These are phyloP conservation scores for Caranx melampygus DNA, from an alignment of 2,113 vertebrate genomes.

Conservation along the genomic window DNA sequence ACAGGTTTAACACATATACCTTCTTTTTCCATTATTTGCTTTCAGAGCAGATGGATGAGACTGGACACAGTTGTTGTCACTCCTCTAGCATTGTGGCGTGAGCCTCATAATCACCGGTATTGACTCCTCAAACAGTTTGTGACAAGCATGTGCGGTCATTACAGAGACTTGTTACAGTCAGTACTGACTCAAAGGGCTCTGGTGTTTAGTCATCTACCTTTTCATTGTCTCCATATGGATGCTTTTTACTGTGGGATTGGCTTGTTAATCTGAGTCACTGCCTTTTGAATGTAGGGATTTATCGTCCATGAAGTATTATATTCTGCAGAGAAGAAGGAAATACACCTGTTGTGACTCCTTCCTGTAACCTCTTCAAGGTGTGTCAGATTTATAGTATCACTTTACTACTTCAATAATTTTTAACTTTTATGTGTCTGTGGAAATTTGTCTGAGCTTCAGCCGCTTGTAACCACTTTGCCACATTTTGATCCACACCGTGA, in stretches of 20 bases:
- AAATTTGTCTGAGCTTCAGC: neutral
- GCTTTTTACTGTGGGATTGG: neutral
- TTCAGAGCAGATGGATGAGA: neutral
- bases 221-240: neutral
- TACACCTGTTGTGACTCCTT: neutral
- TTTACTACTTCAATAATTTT: constrained; percentile 26
- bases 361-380: constrained; percentile 14
- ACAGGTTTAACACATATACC: constrained; percentile 17
- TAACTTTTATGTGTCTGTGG: constrained; percentile 29
- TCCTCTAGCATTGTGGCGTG: neutral
- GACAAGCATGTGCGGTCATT: constrained; percentile 6
- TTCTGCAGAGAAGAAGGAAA: constrained; percentile 18
- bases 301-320: neutral
- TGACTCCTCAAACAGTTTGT: constrained; percentile 20
- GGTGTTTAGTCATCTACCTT: constrained; percentile 3
- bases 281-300: constrained; percentile 8
- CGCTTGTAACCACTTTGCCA: neutral
- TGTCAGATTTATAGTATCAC: constrained; percentile 19
- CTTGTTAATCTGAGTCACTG: constrained; percentile 11
- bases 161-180: constrained; percentile 14
- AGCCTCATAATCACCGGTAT: neutral
- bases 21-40: neutral
- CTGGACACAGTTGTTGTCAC: constrained; percentile 10
- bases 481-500: neutral
- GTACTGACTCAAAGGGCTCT: constrained; percentile 22